These are phyloP conservation scores for Pelobates fuscus DNA, from an alignment of 2,113 vertebrate species.

Conservation along the genomic window DNA sequence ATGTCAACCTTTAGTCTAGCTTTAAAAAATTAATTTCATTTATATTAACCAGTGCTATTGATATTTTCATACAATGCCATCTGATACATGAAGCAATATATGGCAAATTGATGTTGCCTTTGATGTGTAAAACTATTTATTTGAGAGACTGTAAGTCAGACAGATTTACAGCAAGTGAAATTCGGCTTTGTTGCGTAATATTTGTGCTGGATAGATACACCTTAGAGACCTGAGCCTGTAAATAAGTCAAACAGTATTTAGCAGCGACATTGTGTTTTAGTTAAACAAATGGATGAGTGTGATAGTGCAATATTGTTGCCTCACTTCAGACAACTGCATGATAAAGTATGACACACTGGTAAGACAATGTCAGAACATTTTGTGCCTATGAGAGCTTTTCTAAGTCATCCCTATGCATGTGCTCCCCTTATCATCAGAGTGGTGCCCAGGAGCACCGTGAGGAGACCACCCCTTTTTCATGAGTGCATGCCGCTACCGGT, in stretches of 20 bases:
- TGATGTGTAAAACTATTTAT: slow-evolving; percentile 74
- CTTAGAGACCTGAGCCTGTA: slow-evolving; percentile 61
- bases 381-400: no score
- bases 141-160: slow-evolving; percentile 69
- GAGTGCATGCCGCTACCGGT: no score
- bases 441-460: no score
- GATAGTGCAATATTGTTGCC: slow-evolving; percentile 45
- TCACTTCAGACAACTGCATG: no score
- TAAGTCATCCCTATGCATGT: no score
- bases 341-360: no score
- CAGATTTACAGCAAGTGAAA: slow-evolving; percentile 76
- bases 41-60: slow-evolving; percentile 88
- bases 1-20: slow-evolving; percentile 85
- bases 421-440: no score
- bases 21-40: slow-evolving; percentile 91
- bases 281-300: slow-evolving; percentile 52
- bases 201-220: slow-evolving; percentile 67
- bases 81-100: slow-evolving; percentile 79
- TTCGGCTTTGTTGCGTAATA: slow-evolving; percentile 71
- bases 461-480: no score
- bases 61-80: slow-evolving; percentile 79
- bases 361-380: no score
- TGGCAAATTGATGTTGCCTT: slow-evolving; percentile 73
- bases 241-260: slow-evolving; percentile 64
- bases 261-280: slow-evolving; percentile 53